Base-by-base conservation (phyloP, 2,797 vertebrate genomes). In the Pempheris klunzingeri region DNA sequence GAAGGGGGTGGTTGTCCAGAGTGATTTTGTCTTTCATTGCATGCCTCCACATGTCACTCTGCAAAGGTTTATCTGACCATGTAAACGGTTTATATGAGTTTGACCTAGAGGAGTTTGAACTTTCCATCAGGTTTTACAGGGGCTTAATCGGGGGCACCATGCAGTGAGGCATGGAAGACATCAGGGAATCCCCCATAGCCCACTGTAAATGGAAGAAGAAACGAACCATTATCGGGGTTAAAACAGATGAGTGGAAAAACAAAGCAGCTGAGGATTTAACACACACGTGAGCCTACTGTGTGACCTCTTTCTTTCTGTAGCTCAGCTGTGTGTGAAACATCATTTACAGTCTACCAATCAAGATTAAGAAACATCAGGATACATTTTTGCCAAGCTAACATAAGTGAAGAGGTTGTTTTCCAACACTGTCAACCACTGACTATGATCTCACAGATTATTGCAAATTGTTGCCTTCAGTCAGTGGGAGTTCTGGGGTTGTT, bases 181-280 rank as follows among this genome's bases (percentile, higher is more conserved):
- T 87, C 26, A 80, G 83, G 89, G 88, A 91, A 85, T 85, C 88
- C 85, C 85, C 34, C 87, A 87, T 90, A 92, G 75, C 63, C 30
- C 22, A 39, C 78, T 87, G 67, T 84, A 87, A 80, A 81, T 85
- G 69, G 70, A 68, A 74, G 82, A 75, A 80, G 76, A 89, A 83
- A 85, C 64, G 66, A 87, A 90, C 82, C 71, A 73, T 71, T 74
- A 84, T 54, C 70, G 70, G 80, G 78, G 69, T 86, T 86, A 83
- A 80, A 87, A 80, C 73, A 79, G 69, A 80, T 74, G 65, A 80
- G 74, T 87, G 81, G 82, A 83, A 87, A 84, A 82, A 78, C 62
- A 81, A 84, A 80, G 70, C 78, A 80, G 66, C 76, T 76, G 78
- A 78, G 81, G 85, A 77, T 88, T 87, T 90, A 72, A 78, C 65